Evolutionary conservation across 2,113 vertebrate species (phyloP).

Genomic region (Crotophaga sulcirostris): DNA sequence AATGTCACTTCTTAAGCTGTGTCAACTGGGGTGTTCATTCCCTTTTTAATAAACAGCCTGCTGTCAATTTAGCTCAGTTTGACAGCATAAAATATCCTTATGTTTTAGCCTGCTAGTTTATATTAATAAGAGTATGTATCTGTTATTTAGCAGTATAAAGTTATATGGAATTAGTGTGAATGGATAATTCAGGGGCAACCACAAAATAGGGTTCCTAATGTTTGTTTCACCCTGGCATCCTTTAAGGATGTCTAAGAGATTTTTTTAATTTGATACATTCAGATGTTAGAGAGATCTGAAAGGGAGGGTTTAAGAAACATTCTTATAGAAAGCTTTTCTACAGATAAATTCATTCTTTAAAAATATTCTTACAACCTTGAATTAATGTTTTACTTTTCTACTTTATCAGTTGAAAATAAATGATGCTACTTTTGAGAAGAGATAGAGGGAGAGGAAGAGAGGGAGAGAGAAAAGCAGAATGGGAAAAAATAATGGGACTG

Average conservation of each 20-base stretch:
- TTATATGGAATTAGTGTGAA: not conserved
- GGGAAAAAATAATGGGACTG: not conserved
- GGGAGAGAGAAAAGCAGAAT: not conserved
- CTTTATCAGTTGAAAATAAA: not conserved
- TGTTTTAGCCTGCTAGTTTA: not conserved
- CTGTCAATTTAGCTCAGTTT: conserved; percentile 12
- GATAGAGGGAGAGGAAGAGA: not conserved
- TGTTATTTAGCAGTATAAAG: not conserved
- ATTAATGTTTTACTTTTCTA: not conserved
- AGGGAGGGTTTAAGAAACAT: not conserved
- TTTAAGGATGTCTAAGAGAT: not conserved
- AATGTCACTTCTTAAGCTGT: conserved; percentile 37
- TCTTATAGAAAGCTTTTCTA: not conserved
- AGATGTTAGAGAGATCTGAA: not conserved
- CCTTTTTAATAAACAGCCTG: not conserved
- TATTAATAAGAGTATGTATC: not conserved
- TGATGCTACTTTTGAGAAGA: not conserved
- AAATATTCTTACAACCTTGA: not conserved
- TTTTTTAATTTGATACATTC: not conserved
- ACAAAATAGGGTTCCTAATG: not conserved
- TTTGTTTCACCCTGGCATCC: not conserved
- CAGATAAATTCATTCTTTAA: not conserved
- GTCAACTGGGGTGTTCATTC: conserved; percentile 10
- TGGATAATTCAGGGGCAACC: not conserved
- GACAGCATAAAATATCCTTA: not conserved